These are phyloP conservation scores for Temnothorax curvispinosus DNA, from an alignment of 1,140 invertebrate genomes.

Conservation along the genomic window DNA sequence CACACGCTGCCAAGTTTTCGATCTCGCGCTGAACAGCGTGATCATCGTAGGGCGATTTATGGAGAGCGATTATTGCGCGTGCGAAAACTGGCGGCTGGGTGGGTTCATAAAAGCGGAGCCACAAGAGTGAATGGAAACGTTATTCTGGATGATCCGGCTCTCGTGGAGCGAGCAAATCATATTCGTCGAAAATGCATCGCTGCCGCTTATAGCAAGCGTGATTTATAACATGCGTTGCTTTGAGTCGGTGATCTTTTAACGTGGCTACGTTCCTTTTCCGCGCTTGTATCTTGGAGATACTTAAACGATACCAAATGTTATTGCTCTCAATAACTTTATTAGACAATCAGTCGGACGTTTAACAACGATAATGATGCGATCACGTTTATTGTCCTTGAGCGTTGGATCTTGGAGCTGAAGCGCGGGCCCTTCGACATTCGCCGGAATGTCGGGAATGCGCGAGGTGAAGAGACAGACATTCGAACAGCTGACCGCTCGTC, in stretches of 20 bases:
- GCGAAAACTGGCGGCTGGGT: slow-evolving; percentile 3
- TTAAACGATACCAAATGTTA: background rate
- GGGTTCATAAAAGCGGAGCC: slow-evolving; percentile 33
- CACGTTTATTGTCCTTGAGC: background rate
- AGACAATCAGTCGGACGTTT: background rate
- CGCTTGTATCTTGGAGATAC: background rate
- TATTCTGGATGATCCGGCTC: background rate
- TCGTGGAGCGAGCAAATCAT: slow-evolving; percentile 6
- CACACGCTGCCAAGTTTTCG: slow-evolving; percentile 35
- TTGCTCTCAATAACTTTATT: slow-evolving; percentile 4
- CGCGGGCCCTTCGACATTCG: background rate
- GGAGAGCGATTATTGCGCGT: slow-evolving; percentile 22
- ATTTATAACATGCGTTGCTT: background rate
- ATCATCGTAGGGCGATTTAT: slow-evolving; percentile 52
- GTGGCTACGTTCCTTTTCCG: background rate
- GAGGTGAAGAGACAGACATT: background rate
- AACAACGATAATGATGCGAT: background rate
- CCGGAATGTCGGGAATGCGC: background rate
- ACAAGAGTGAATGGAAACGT: slow-evolving; percentile 32
- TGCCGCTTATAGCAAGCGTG: background rate
- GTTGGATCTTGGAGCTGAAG: background rate
- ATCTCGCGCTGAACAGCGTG: slow-evolving; percentile 11
- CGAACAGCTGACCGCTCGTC: slow-evolving; percentile 52
- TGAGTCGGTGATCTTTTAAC: background rate
- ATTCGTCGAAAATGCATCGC: background rate